Conservation (phyloP, 2,113 vertebrate genomes). For the Archilochus colubris region DNA sequence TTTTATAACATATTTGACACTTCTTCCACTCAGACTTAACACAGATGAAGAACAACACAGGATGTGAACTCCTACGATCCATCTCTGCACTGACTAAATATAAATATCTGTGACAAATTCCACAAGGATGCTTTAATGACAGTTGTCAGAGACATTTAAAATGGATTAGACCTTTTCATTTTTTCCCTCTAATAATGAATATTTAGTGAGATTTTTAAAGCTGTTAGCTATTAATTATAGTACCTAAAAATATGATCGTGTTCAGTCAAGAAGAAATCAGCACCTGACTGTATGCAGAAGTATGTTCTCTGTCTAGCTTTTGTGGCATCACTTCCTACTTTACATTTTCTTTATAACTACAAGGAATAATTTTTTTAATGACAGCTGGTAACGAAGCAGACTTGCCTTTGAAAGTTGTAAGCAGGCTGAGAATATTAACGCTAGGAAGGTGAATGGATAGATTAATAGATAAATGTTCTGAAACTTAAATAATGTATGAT, state of each 20-base stretch:
- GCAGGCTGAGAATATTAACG: conserved; percentile 14
- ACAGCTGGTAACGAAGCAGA: conserved; percentile 36
- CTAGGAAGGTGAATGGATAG: conserved; percentile 4
- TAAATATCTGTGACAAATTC: conserved; percentile 58
- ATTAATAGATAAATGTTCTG: neutral
- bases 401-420: conserved; percentile 40
- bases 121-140: conserved; percentile 49
- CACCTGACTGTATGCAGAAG: neutral
- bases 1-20: neutral
- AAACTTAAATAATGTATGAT: neutral
- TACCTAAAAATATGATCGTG: conserved; percentile 39
- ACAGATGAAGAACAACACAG: neutral
- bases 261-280: neutral
- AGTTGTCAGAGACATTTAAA: conserved; percentile 64
- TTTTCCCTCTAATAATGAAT: conserved; percentile 34
- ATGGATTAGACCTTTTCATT: conserved; percentile 35
- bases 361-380: neutral
- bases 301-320: neutral
- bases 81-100: conserved; percentile 46
- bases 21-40: neutral
- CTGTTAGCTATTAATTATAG: conserved; percentile 56
- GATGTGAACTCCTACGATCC: conserved; percentile 4
- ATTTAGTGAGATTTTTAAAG: conserved; percentile 43
- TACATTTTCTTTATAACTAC: neutral
- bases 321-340: neutral